Evolutionary conservation across 2,797 vertebrate genomes (phyloP).

Genomic region (Pipistrellus pipistrellus): DNA sequence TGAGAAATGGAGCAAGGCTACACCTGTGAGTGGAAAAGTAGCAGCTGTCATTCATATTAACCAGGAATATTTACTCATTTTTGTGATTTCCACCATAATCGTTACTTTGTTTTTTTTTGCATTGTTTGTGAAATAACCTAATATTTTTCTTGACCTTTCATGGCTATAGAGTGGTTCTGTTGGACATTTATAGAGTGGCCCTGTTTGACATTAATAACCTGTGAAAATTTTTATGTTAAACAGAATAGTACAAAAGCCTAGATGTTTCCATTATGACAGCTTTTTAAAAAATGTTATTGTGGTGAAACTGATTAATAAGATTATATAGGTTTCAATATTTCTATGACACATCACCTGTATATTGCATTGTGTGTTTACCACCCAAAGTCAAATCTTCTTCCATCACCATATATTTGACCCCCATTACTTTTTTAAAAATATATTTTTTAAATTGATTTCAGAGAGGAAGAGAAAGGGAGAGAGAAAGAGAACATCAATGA

Average conservation of each 20-base stretch:
- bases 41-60: neutral
- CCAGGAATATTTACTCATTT: neutral
- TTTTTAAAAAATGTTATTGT: neutral
- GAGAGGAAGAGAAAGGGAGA: too few species aligned
- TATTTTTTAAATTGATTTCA: too few species aligned
- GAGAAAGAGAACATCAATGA: too few species aligned
- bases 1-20: neutral
- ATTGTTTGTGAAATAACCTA: neutral
- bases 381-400: neutral
- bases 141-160: neutral
- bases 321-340: neutral
- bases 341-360: neutral
- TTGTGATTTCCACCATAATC: neutral
- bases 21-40: neutral
- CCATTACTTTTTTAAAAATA: too few species aligned
- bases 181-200: neutral
- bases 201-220: neutral
- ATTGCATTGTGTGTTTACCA: too few species aligned
- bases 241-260: neutral
- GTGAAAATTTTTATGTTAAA: neutral
- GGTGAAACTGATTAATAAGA: neutral
- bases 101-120: neutral
- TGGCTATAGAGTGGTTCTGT: neutral
- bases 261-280: neutral
- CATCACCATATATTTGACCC: neutral